These are phyloP conservation scores for Plectus sambesii DNA, from an alignment of 1,140 invertebrate species.

Conservation along the genomic window DNA sequence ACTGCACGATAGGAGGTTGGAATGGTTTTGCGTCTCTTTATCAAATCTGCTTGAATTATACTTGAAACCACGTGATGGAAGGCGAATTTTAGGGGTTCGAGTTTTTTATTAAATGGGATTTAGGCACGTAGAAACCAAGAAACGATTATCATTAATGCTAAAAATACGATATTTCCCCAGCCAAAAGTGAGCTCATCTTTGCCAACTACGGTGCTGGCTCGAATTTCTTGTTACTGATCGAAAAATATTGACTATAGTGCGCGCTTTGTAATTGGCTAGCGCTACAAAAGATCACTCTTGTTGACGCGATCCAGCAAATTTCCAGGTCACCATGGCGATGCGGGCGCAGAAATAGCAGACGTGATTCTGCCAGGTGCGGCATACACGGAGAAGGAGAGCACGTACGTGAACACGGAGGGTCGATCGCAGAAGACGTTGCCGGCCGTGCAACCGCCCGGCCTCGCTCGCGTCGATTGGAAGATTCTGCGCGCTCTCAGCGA, in stretches of 20 bases:
- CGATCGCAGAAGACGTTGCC: slow-evolving; percentile 79
- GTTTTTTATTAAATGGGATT: too few species aligned
- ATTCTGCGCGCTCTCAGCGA: slow-evolving; percentile 78
- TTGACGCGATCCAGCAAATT: background rate
- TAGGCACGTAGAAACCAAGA: too few species aligned
- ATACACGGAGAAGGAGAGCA: slow-evolving; percentile 93
- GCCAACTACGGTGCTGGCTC: too few species aligned
- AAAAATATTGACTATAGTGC: too few species aligned
- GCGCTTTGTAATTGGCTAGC: background rate
- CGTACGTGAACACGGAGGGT: slow-evolving; percentile 94
- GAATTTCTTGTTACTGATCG: too few species aligned
- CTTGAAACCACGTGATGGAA: too few species aligned
- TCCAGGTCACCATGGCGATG: slow-evolving; percentile 81
- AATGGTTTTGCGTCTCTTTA: too few species aligned
- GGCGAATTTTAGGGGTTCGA: too few species aligned
- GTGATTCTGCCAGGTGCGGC: slow-evolving; percentile 87
- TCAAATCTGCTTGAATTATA: too few species aligned
- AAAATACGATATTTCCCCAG: too few species aligned
- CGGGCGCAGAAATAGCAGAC: slow-evolving; percentile 81
- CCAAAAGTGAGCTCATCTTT: background rate
- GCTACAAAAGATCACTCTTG: background rate
- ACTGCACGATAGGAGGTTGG: too few species aligned
- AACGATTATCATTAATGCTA: too few species aligned
- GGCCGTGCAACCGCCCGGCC: slow-evolving; percentile 82
- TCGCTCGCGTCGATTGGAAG: slow-evolving; percentile 95